Conservation (phyloP, 1,140 invertebrate species). For the Pollicipes pollicipes region DNA sequence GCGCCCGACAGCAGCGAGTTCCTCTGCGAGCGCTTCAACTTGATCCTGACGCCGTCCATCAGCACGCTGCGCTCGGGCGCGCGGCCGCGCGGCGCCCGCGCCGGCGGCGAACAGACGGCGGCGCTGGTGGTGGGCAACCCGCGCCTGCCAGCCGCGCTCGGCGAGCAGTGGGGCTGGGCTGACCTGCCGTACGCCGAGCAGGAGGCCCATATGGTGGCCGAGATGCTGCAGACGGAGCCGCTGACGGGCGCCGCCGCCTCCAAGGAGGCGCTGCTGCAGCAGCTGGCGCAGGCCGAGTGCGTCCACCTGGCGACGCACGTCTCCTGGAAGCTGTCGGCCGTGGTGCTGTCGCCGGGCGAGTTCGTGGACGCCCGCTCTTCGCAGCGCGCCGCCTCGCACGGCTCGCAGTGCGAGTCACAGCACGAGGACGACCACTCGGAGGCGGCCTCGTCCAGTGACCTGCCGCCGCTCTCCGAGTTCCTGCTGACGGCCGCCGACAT, state of each 20-base stretch:
- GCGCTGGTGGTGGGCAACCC: slow-evolving; percentile 65
- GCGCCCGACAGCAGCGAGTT: slow-evolving; percentile 37
- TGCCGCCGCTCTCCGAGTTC: slow-evolving; percentile 68
- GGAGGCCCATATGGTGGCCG: slow-evolving; percentile 77
- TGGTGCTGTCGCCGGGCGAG: slow-evolving; percentile 57
- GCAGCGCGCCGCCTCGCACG: slow-evolving; percentile 19
- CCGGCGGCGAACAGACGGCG: slow-evolving; percentile 24
- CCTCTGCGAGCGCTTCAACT: slow-evolving; percentile 73
- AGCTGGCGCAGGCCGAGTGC: slow-evolving; percentile 71
- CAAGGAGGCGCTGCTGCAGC: slow-evolving; percentile 63
- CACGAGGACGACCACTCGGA: slow-evolving; percentile 28
- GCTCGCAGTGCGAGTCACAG: slow-evolving; percentile 21
- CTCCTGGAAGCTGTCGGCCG: slow-evolving; percentile 72
- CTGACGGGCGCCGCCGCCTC: slow-evolving; percentile 44
- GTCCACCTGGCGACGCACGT: slow-evolving; percentile 83
- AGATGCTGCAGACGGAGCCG: slow-evolving; percentile 61
- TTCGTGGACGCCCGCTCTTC: slow-evolving; percentile 22
- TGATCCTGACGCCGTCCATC: slow-evolving; percentile 68
- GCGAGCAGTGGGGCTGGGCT: slow-evolving; percentile 62
- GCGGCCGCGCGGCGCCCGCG: slow-evolving; percentile 15
- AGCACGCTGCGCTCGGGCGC: slow-evolving; percentile 35
- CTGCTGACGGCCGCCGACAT: slow-evolving; percentile 69
- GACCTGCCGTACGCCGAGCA: slow-evolving; percentile 65
- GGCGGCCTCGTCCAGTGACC: slow-evolving; percentile 33
- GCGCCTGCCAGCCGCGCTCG: slow-evolving; percentile 47